phyloP scores from a whole-genome alignment of 1,140 invertebrate genomes.

The Pseudachorutes palmiensis region DNA sequence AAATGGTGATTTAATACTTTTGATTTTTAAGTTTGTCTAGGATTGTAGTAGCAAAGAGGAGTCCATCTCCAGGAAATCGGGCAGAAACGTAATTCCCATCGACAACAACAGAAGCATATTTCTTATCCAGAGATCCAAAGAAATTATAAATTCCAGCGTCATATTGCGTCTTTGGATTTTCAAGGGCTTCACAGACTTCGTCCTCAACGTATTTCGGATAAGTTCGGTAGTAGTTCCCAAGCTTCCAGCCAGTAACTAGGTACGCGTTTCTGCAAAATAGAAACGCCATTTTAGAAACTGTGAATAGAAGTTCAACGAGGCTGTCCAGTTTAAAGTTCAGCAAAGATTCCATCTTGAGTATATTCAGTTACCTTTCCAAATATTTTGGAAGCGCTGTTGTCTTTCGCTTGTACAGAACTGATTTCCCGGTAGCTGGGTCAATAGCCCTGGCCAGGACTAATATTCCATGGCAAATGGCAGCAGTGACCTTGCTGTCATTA shows the following conservation, averaged over 20 bases:
- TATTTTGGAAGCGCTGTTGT: conserved; percentile 36
- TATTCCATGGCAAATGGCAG: conserved; percentile 33
- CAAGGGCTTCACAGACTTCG: conserved; percentile 27
- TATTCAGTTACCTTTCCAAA: conserved; percentile 36
- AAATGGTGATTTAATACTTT: conserved; percentile 6
- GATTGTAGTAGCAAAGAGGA: conserved; percentile 30
- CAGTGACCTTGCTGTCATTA: conserved; percentile 26
- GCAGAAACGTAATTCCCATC: conserved; percentile 34
- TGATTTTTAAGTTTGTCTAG: conserved; percentile 43
- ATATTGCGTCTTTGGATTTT: conserved; percentile 30
- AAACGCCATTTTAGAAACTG: too few relatives aligned
- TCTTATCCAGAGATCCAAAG: conserved; percentile 30
- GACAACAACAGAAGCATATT: conserved; percentile 31
- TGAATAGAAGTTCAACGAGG: too few relatives aligned
- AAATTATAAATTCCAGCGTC: conserved; percentile 25
- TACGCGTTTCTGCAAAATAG: conserved; percentile 25
- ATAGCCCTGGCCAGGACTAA: conserved; percentile 26
- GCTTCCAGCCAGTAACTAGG: conserved; percentile 33
- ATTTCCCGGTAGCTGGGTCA: conserved; percentile 34
- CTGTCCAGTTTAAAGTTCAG: too few relatives aligned
- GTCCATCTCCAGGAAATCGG: conserved; percentile 34
- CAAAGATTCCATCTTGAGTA: too few relatives aligned
- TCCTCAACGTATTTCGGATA: conserved; percentile 34
- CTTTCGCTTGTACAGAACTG: conserved; percentile 27
- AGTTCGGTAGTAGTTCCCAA: conserved; percentile 33